Evolutionary conservation across 2,113 vertebrate genomes (phyloP).

Genomic region (Amphilophus citrinellus): DNA sequence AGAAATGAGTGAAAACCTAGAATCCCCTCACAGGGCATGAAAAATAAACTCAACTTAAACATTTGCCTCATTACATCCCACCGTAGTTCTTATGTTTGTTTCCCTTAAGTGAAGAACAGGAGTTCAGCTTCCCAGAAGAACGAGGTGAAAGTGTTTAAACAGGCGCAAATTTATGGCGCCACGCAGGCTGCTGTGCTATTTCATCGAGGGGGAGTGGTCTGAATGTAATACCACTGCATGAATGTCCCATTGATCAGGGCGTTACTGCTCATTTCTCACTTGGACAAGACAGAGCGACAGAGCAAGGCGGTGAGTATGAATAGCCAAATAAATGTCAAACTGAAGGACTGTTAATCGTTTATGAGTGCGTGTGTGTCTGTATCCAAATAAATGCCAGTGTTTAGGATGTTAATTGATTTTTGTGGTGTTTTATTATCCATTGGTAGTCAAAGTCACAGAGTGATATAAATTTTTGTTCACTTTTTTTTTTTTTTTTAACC

Average conservation of each 20-base stretch:
- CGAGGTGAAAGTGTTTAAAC: slow-evolving; percentile 56
- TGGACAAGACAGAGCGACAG: slow-evolving; percentile 51
- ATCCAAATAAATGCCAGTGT: slow-evolving; percentile 63
- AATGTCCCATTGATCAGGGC: slow-evolving; percentile 76
- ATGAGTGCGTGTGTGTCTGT: slow-evolving; percentile 14
- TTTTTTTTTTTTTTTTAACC: neutral
- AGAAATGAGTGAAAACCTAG: slow-evolving; percentile 36
- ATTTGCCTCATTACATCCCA: slow-evolving; percentile 33
- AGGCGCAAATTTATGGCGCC: slow-evolving; percentile 57
- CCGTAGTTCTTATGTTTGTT: slow-evolving; percentile 20
- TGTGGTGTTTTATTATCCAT: slow-evolving; percentile 53
- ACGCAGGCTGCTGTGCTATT: slow-evolving; percentile 42
- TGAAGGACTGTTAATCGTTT: slow-evolving; percentile 64
- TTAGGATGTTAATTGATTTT: slow-evolving; percentile 72
- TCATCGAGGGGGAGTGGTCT: slow-evolving; percentile 37
- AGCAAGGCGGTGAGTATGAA: slow-evolving; percentile 52
- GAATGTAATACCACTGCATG: slow-evolving; percentile 54
- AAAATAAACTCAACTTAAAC: slow-evolving; percentile 66
- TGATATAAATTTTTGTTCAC: slow-evolving; percentile 7
- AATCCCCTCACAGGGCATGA: slow-evolving; percentile 33
- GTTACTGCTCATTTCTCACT: slow-evolving; percentile 65
- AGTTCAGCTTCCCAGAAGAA: slow-evolving; percentile 34
- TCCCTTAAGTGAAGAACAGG: slow-evolving; percentile 40
- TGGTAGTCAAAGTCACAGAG: slow-evolving; percentile 47
- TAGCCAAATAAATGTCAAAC: slow-evolving; percentile 73